Base-by-base conservation (phyloP, 2,113 vertebrate species). In the Ascaphus truei region DNA sequence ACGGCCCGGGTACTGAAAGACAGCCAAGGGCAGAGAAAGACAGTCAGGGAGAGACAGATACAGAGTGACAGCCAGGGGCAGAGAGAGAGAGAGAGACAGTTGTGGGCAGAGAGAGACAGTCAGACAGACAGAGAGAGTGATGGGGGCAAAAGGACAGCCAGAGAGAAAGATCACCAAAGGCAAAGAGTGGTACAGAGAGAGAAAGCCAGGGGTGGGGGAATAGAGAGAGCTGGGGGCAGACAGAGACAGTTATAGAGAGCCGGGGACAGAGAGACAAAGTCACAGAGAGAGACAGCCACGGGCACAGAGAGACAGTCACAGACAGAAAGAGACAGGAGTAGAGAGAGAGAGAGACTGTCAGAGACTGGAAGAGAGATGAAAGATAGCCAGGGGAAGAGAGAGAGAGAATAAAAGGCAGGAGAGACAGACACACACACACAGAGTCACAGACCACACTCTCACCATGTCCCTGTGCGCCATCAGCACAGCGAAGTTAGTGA, bases 401-500 rank as follows among this genome's bases (percentile, higher is more conserved):
- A 43, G 23, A n/a, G n/a, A n/a, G n/a, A n/a, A n/a, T n/a, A n/a
- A n/a, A n/a, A n/a, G n/a, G n/a, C n/a, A n/a, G n/a, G 66, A 92
- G 91, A 0, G 94, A 89, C 94, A 95, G 78, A 59, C 1, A 41
- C 50, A 36, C 1, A 15, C 3, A 7, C 15, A 58, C 22, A 33
- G 22, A 58, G 25, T 58, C 20, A 36, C 25, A 58, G 25, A 26
- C n/a, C 23, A 51, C 1, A 26, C 1, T 9, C 85, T 95, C 73
- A 93, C 89, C 11, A 91, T 88, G 74, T 96, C 90, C 0, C 88
- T 91, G 76, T 93, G 93, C 23, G 93, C 93, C 94, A 96, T 95
- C 71, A 95, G 92, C 72, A 96, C 91, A 0, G 94, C 94, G 2
- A 98, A 98, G 85, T 96, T 95, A 85, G 94, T 98, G 77, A 98